Base-by-base conservation (phyloP, 2,888 invertebrate species). In the Ophonus ardosiacus region DNA sequence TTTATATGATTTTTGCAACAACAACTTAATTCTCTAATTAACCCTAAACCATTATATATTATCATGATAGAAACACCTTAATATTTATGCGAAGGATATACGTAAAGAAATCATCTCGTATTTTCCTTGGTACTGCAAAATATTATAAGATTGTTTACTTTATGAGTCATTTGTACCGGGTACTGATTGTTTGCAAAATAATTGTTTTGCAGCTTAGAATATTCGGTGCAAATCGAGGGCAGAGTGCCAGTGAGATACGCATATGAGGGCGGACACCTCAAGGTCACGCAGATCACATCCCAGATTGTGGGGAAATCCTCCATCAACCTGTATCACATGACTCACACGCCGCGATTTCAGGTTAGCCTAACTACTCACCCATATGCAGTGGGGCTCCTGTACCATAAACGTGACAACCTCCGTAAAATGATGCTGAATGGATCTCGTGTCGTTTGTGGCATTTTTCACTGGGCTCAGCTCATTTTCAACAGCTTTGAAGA, bases 361-460 rank as follows among this genome's bases (percentile, higher is more conserved):
- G 65, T 61, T 81, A 78, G 40, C 81, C 31, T 31, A 31, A 31
- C 31, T 74, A 93, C 96, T 94, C 90, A 97, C 97, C 96, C 96
- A 97, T 90, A 96, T 95, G 91, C 97, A 97, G 76, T 96, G 93
- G 10, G 96, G 95, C 90, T 97, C 97, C 89, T 95, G 94, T 88
- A 95, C 93, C 94, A 96, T 95, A 88, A 95, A 95, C 56, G 93
- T 92, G 88, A 95, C 91, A 24, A 95, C 92, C 89, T 95, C 95
- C 51, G 93, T 92, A 81, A 95, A 89, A 89, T 94, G 93, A 86
- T 93, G 93, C n/a, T 92, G 92, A 65, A 93, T 87, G 57, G 91
- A 90, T 87, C 92, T 89, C 7, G 90, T 89, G 85, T 90, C 90
- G 79, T 88, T 89, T 81, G 88, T 89, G 86, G 85, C 86, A 87